Evolutionary conservation across 2,113 vertebrate species (phyloP), one percentile per base, ranked within the genome.

Genomic region (Crocuta crocuta): DNA sequence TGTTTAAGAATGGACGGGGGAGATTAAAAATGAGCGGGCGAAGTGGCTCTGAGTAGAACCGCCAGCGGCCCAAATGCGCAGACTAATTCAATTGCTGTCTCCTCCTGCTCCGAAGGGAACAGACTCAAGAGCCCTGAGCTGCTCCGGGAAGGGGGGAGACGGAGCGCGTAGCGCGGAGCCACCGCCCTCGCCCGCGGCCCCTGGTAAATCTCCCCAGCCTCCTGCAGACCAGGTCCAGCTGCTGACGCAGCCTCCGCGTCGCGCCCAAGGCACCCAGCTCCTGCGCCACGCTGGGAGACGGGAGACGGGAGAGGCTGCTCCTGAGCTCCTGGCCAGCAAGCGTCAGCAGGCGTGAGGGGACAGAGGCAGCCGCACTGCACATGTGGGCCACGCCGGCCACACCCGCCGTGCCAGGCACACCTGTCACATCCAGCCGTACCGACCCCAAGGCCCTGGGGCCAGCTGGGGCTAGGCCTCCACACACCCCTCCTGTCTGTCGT

Each of bases 1-100:
- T 87, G 95, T 83, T 89, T 93, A 86, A 66, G 95, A 92, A 79
- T 53, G 93, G 89, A 89, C 91, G 68, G 80, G 65, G 19, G 78
- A 82, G 92, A 90, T 97, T 89, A 65, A 96, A 96, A 82, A 86
- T n/a, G 78, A 93, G 96, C 33, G 0, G 5, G 89, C 3, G 2
- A 23, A 50, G 48, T 19, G 66, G 81, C 96, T 92, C 35, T 26
- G 50, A 95, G 85, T 31, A 81, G 70, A 92, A 45, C 95, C 94
- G n/a, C 83, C 95, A 23, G 87, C 85, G 24, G 95, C 91, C 45
- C 93, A 65, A 78, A 95, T 50, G 89, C 21, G 85, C 80, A 70
- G 81, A n/a, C 89, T 92, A 80, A 94, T 96, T 97, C 94, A 50
- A 53, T 94, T 78, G 81, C 92, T 5, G 16, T 76, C 4, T n/a